Conservation (phyloP, 2,797 vertebrate species). For the Megaceryle alcyon region DNA sequence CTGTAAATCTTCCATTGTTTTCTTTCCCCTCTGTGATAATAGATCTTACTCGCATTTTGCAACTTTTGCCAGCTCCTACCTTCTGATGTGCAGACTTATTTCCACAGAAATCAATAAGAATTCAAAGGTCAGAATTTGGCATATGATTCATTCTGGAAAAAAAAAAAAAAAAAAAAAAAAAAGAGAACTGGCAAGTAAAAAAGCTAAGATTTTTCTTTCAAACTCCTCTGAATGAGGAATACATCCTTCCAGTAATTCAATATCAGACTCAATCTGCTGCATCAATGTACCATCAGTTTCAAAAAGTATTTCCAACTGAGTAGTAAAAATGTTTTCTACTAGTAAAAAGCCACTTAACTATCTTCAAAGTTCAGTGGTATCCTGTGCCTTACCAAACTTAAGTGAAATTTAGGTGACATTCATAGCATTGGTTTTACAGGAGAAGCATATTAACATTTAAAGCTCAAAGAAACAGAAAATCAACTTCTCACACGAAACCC, state of each 20-base stretch:
- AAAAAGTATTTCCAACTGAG: not conserved
- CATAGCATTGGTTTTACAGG: not conserved
- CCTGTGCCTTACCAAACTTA: not conserved
- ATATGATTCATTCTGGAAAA: not conserved
- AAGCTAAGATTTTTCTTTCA: not conserved
- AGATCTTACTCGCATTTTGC: not conserved
- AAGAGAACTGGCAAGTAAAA: not conserved
- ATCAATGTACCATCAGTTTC: not conserved
- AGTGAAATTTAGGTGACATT: not conserved
- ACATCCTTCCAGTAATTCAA: not conserved
- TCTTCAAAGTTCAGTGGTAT: not conserved
- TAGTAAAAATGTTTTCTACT: not conserved
- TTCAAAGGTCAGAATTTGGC: not conserved
- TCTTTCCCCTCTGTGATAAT: not conserved
- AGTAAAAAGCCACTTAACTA: not conserved
- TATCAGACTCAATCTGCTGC: not conserved
- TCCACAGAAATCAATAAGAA: not conserved
- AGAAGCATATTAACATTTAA: not conserved
- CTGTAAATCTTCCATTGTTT: not conserved
- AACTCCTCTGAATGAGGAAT: not conserved
- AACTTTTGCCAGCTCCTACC: not conserved
- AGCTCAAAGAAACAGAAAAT: not conserved
- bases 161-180: not conserved
- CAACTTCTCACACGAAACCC: not conserved
- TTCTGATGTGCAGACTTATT: not conserved